phyloP scores from a whole-genome alignment of 92 coral and sea anemone genomes.

The Hydrozoanthus gracilis region DNA sequence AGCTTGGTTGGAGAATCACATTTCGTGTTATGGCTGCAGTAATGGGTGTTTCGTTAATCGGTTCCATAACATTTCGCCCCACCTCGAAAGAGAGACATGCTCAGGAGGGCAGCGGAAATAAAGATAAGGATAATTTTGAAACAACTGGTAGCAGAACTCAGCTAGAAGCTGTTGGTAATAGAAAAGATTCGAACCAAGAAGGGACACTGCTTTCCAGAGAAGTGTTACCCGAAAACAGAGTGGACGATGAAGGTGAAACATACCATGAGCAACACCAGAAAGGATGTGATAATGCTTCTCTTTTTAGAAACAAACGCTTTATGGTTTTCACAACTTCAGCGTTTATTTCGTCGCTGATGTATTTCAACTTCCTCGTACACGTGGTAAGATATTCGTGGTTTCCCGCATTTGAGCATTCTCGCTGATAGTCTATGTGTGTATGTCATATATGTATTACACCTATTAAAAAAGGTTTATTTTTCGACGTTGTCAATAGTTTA shows the following conservation, averaged over 20 bases:
- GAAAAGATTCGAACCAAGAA: not conserved
- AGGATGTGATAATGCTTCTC: not conserved
- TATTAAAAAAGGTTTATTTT: too few species aligned
- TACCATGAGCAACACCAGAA: not conserved
- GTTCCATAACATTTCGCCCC: not conserved
- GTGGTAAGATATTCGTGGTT: not conserved
- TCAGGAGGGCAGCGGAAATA: not conserved
- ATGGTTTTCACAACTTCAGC: slow-evolving; percentile 1
- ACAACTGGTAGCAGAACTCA: not conserved
- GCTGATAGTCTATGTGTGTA: too few species aligned
- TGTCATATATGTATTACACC: too few species aligned
- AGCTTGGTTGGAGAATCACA: slow-evolving; percentile 25
- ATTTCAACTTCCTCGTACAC: not conserved
- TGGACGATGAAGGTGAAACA: not conserved
- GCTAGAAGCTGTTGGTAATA: not conserved
- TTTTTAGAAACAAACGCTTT: not conserved
- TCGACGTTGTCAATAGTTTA: too few species aligned
- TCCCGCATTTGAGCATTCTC: too few species aligned
- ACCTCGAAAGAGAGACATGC: not conserved
- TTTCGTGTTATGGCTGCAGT: slow-evolving; percentile 41
- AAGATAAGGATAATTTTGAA: not conserved
- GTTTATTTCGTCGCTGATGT: not conserved
- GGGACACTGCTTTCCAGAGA: not conserved
- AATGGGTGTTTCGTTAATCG: slow-evolving; percentile 6
- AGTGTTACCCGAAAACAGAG: not conserved